Conservation (phyloP, 2,888 invertebrate species). For the Petrolisthes manimaculis region DNA sequence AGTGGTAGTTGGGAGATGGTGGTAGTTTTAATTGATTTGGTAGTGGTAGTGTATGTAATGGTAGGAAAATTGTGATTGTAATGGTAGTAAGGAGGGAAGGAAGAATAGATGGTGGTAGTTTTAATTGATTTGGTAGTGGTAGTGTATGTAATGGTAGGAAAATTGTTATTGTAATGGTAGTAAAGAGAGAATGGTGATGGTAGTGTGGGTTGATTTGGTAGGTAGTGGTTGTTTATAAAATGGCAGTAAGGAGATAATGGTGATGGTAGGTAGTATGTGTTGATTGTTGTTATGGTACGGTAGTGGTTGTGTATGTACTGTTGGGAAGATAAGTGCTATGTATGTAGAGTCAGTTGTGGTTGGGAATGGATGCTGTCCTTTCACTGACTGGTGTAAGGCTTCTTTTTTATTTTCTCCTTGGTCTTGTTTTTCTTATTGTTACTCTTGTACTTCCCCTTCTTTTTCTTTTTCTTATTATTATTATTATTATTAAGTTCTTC, state of each 20-base stretch:
- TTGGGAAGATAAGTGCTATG: too few relatives aligned
- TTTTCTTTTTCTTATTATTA: neutral
- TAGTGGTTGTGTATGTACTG: too few relatives aligned
- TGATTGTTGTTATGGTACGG: too few relatives aligned
- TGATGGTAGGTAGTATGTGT: too few relatives aligned
- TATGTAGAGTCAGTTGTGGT: too few relatives aligned
- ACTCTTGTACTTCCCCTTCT: neutral
- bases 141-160: too few relatives aligned
- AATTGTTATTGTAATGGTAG: neutral
- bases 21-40: neutral
- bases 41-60: neutral
- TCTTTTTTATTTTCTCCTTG: neutral
- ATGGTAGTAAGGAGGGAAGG: neutral
- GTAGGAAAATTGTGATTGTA: neutral
- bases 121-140: neutral
- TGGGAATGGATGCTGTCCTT: neutral
- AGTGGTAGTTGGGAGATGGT: too few relatives aligned
- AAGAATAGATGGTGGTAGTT: neutral
- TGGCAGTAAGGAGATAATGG: too few relatives aligned
- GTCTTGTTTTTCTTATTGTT: slow-evolving; percentile 23
- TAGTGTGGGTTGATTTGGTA: slow-evolving; percentile 1
- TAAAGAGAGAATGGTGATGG: neutral
- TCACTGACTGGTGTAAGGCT: neutral
- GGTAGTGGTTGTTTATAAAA: too few relatives aligned
- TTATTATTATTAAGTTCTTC: neutral